Percentiles rank a stretch among this genome's conserved stretches.
These are phyloP conservation scores for Rhynchonema sp. DNA, from an alignment of 2,888 invertebrate genomes.

Conservation along the genomic window DNA sequence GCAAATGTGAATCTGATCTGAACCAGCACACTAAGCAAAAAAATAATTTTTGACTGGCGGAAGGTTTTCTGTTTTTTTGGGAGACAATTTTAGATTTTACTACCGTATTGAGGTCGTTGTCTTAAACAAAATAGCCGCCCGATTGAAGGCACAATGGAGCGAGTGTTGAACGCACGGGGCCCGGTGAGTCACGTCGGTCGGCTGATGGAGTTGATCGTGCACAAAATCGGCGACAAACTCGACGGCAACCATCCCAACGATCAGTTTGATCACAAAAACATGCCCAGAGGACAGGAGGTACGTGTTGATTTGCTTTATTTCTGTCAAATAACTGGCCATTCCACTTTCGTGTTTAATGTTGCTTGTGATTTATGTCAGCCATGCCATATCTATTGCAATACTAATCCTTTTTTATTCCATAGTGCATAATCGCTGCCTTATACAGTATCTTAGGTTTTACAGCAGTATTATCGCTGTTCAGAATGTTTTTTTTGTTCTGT, in stretches of 20 bases:
- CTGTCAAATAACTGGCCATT: too few species aligned
- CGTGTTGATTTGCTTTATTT: background rate
- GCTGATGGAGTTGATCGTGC: constrained; percentile 78
- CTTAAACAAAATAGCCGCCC: too few species aligned
- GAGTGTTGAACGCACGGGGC: constrained; percentile 79
- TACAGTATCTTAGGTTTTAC: too few species aligned
- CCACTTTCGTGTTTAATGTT: too few species aligned
- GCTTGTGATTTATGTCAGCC: background rate
- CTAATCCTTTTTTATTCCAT: too few species aligned
- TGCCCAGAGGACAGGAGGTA: constrained; percentile 4
- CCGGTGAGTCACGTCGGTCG: constrained; percentile 71
- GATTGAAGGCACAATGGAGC: constrained; percentile 50
- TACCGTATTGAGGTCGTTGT: too few species aligned
- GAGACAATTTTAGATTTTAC: background rate
- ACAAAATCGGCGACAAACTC: constrained; percentile 82
- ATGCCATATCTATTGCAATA: too few species aligned
- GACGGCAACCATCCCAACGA: constrained; percentile 50
- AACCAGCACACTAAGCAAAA: background rate
- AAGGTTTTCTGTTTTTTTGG: background rate
- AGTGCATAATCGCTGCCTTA: too few species aligned
- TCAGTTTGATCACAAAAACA: constrained; percentile 20
- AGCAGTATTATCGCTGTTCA: too few species aligned
- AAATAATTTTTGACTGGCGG: background rate
- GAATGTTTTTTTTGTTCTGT: too few species aligned
- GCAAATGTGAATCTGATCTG: too few species aligned